Percentiles rank a stretch among this genome's conserved stretches.
These are phyloP conservation scores for Falco biarmicus DNA, from an alignment of 2,797 vertebrate species.

Conservation along the genomic window DNA sequence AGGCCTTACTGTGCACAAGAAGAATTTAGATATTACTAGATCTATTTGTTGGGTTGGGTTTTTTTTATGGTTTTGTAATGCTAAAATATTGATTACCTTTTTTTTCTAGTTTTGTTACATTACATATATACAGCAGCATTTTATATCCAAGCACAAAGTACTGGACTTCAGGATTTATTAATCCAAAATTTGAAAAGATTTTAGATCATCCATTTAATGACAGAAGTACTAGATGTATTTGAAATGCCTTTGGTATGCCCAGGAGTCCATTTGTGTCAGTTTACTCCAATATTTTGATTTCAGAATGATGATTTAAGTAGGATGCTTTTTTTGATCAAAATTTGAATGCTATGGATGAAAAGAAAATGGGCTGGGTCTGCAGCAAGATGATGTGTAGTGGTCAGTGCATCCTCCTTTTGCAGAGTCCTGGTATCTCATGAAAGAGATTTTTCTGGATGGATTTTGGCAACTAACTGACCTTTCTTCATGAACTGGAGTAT, in stretches of 20 bases:
- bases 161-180: neutral
- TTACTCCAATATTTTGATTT: neutral
- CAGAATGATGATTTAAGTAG: neutral
- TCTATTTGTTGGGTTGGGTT: accelerated
- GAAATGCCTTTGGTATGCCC: neutral
- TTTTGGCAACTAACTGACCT: neutral
- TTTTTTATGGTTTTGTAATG: neutral
- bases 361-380: neutral
- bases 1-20: neutral
- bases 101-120: neutral
- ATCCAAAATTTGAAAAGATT: neutral
- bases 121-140: neutral
- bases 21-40: neutral
- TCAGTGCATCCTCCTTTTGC: neutral
- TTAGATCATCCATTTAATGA: neutral
- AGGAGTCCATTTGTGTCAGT: neutral
- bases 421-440: neutral
- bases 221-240: neutral
- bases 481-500: neutral
- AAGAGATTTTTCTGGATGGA: neutral
- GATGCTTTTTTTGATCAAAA: neutral
- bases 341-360: neutral
- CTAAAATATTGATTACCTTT: neutral
- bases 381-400: neutral
- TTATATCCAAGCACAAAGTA: neutral